Evolutionary conservation across 2,797 vertebrate species (phyloP).

Genomic region (Oryzias dopingdopingensis): DNA sequence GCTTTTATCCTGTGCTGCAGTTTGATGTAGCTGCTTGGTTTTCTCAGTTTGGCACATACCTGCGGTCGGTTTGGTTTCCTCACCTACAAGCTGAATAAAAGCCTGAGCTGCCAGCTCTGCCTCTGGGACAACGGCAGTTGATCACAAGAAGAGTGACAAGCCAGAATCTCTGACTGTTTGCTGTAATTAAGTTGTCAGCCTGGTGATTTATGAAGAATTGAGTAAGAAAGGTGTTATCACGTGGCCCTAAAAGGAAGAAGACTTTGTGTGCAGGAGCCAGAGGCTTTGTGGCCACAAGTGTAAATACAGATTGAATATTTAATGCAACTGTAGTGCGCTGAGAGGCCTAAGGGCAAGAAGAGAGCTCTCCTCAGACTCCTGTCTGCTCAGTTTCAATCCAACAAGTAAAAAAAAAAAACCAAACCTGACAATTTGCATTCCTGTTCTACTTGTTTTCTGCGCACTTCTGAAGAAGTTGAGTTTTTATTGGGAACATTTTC

Average conservation of each 20-base stretch:
- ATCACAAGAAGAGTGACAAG: constrained; percentile 63
- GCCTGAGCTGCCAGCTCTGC: constrained; percentile 47
- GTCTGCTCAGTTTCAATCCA: constrained; percentile 29
- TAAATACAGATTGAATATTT: constrained; percentile 48
- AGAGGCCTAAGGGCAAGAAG: constrained; percentile 35
- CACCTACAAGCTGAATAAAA: constrained; percentile 61
- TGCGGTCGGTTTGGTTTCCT: constrained; percentile 71
- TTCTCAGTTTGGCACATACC: constrained; percentile 58
- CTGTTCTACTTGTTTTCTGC: background rate
- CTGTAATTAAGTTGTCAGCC: constrained; percentile 79
- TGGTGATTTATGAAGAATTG: constrained; percentile 79
- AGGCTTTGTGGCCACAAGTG: constrained; percentile 63
- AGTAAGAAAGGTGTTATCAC: constrained; percentile 74
- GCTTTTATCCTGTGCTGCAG: constrained; percentile 3
- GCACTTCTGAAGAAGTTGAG: background rate
- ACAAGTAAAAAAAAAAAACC: background rate
- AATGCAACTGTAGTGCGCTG: constrained; percentile 30
- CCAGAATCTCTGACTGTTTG: constrained; percentile 72
- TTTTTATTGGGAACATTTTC: background rate
- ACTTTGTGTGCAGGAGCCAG: constrained; percentile 41
- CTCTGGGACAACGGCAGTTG: constrained; percentile 71
- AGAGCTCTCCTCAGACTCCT: background rate
- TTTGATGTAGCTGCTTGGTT: constrained; percentile 51
- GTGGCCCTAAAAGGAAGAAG: constrained; percentile 36
- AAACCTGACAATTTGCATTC: background rate